Evolutionary conservation across 1,140 invertebrate genomes (phyloP).

Genomic region (Euglossa dilemma): DNA sequence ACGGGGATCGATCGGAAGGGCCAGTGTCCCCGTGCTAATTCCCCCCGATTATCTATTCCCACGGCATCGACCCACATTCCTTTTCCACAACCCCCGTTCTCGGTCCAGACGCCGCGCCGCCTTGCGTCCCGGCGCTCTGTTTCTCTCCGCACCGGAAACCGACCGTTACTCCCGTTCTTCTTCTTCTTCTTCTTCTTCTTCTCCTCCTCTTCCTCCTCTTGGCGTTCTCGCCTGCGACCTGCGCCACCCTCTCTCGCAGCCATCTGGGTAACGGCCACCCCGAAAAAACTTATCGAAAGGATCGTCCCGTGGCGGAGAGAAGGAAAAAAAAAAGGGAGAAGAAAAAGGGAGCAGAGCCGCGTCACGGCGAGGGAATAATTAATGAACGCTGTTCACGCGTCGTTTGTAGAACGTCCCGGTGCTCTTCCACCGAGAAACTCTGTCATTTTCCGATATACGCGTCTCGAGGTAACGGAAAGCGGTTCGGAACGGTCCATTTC

Average conservation of each 20-base stretch:
- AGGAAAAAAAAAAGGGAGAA: rapidly evolving
- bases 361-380: neutral
- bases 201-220: too few species aligned
- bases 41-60: slow-evolving; percentile 22
- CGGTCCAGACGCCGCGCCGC: neutral
- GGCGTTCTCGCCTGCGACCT: neutral
- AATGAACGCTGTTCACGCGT: slow-evolving; percentile 1
- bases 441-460: neutral
- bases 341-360: neutral
- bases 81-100: neutral
- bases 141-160: slow-evolving; percentile 31
- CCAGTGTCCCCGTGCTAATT: neutral
- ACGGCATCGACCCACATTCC: slow-evolving; percentile 23
- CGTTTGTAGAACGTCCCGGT: neutral
- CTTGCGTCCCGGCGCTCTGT: neutral
- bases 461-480: too few species aligned
- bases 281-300: slow-evolving; percentile 34
- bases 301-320: neutral
- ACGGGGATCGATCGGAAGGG: neutral
- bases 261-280: slow-evolving; percentile 2
- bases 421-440: neutral
- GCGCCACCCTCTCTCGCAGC: neutral
- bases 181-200: too few species aligned
- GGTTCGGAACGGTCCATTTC: neutral
- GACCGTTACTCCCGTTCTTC: neutral